These are phyloP conservation scores for Dasysyrphus albostriatus DNA, from an alignment of 2,888 invertebrate genomes.

Conservation along the genomic window DNA sequence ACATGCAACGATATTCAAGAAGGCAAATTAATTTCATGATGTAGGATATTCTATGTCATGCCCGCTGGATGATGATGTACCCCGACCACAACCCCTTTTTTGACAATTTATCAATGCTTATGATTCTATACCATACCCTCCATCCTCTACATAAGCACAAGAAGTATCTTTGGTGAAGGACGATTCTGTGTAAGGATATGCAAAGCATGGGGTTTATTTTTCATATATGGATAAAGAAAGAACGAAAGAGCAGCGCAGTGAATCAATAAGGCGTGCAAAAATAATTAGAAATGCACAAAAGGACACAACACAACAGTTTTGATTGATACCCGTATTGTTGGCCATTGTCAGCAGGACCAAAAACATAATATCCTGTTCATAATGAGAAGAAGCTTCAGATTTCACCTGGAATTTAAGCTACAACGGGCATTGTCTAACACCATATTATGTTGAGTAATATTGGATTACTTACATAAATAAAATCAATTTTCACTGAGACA, in stretches of 20 bases:
- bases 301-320: constrained; percentile 75
- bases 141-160: not conserved
- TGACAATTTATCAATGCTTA: constrained; percentile 73
- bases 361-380: constrained; percentile 42
- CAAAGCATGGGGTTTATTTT: constrained; percentile 39
- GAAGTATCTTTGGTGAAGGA: constrained; percentile 32
- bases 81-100: constrained; percentile 75
- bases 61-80: constrained; percentile 45
- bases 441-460: not conserved
- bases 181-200: constrained; percentile 40
- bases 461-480: constrained; percentile 69
- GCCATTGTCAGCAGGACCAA: constrained; percentile 78
- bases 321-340: constrained; percentile 83
- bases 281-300: constrained; percentile 77
- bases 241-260: constrained; percentile 31
- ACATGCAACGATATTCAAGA: constrained; percentile 60
- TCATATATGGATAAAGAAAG: constrained; percentile 10
- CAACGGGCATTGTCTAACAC: constrained; percentile 39
- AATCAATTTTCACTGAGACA: constrained; percentile 49
- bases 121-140: constrained; percentile 6
- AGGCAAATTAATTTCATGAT: constrained; percentile 71
- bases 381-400: constrained; percentile 73
- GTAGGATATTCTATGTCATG: constrained; percentile 44
- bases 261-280: constrained; percentile 77
- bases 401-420: constrained; percentile 75